Base-by-base conservation (phyloP, 2,797 vertebrate genomes). In the Helostoma temminkii region DNA sequence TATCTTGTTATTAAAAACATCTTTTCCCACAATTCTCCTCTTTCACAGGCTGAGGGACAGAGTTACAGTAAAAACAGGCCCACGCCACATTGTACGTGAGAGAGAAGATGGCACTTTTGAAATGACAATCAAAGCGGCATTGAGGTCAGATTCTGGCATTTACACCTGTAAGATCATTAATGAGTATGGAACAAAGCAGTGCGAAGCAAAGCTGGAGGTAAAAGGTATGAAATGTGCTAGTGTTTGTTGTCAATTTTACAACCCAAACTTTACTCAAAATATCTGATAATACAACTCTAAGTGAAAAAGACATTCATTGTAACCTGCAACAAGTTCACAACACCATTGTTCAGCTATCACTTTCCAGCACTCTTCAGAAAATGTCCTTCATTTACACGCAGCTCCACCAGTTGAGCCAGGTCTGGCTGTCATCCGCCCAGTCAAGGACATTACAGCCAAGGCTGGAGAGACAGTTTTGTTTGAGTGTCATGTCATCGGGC, bases 141-240 rank as follows among this genome's bases (percentile, higher is more conserved):
- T 94, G 84, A 95, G 92, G 50, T 93, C 94, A 0, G 97, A 99
- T 26, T 91, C 95, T 0, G 98, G 98, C 59, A 89, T 96, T 86
- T 99, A 99, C 86, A 97, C 94, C 60, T 99, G 97, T 88, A 98
- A 97, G 91, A 96, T 98, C 0, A 97, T 99, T 74, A 99, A 99
- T 0, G 97, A 99, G 79, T 99, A 98, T 0, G 98, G 98, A 55
- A 98, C 95, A 9, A 96, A 96, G 91, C 97, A 98, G 81, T 98
- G 97, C 0, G 96, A 99, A 68, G 95, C 94, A 75, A 96, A 90
- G 80, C 93, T 99, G 86, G 95, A 98, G 66, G 96, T 99, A 56
- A 96, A 95, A 97, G 97, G 98, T 93, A 78, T 0, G 80, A 18
- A 19, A 42, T 16, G 3, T 7, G 12, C 37, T n/a, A 2, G 9